Base-by-base conservation (phyloP, 37 sponge, comb jelly and placozoan genomes). In the Lycopodina hypogea region DNA sequence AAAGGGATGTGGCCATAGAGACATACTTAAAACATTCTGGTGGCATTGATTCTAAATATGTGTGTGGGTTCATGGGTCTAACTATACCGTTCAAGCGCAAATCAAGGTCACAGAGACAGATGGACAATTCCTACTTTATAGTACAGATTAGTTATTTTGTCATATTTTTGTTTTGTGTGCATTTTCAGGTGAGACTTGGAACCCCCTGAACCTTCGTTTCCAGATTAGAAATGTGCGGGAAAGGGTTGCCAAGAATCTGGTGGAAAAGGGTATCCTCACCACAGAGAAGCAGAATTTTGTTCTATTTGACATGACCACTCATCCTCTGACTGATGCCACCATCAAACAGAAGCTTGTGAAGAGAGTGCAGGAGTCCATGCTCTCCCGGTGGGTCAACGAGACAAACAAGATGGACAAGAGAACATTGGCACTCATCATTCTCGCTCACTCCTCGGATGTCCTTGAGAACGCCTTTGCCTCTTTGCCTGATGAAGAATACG, bases 271-370 rank as follows among this genome's bases (percentile, higher is more conserved):
- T 1, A 83, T 97, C 26, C 93, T 97, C 26, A 97, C 99, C 29
- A 97, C 99, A 56, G 96, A 95, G 80, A 97, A 97, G 56, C 99
- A 97, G 81, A 97, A 90, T 83, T 97, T 97, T 82, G 89, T 95
- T 18, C 83, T 97, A 11, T 97, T 97, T 75, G 99, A 97, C 88
- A 97, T 97, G 99, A 97, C 99, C 28, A 97, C 99, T 29, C 99
- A 97, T 60, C 99, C 99, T 0, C 90, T 97, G 38, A 86, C 94
- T 0, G 92, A 97, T 90, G 81, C 87, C 58, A 71, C 90, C 12
- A 76, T 89, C 62, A 97, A 97, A 74, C 93, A 95, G 80, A 68
- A 81, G 40, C 83, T 97, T 24, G 75, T 97, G 32, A 97, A 95
- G 81, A 93, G 88, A 68, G 84, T 97, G 8, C 99, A 97, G 59